Conservation (phyloP, 2,113 vertebrate species). For the Tringa solitaria region DNA sequence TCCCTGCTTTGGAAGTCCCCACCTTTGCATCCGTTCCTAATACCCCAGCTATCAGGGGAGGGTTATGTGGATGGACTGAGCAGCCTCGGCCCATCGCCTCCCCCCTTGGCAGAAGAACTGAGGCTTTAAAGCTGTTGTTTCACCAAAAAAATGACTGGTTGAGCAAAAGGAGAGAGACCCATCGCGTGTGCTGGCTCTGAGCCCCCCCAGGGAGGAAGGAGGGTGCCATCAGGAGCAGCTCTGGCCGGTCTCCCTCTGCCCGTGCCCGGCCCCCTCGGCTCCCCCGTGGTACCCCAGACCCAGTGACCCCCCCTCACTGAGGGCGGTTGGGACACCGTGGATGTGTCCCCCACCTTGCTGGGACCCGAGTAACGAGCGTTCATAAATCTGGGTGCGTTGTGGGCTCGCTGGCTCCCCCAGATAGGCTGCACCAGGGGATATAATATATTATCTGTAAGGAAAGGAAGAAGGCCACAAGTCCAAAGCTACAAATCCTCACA, state of each 20-base stretch:
- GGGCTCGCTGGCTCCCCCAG: background rate
- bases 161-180: background rate
- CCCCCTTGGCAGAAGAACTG: background rate
- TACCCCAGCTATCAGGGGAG: rapidly evolving
- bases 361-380: rapidly evolving
- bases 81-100: background rate
- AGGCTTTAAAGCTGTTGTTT: background rate
- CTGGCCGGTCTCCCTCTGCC: background rate
- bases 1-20: background rate
- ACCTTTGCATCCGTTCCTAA: background rate
- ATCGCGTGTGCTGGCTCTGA: background rate
- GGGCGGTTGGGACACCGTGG: background rate
- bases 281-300: rapidly evolving
- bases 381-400: background rate
- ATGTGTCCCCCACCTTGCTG: rapidly evolving
- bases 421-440: background rate
- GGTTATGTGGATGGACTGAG: rapidly evolving
- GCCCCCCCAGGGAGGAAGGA: background rate
- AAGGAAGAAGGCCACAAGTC: background rate
- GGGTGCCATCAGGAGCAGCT: background rate
- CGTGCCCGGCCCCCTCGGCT: background rate
- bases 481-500: conserved; percentile 13
- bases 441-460: background rate
- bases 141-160: no score
- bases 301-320: background rate